Evolutionary conservation across 1,140 invertebrate genomes (phyloP).

Genomic region (Brachionus sp.): DNA sequence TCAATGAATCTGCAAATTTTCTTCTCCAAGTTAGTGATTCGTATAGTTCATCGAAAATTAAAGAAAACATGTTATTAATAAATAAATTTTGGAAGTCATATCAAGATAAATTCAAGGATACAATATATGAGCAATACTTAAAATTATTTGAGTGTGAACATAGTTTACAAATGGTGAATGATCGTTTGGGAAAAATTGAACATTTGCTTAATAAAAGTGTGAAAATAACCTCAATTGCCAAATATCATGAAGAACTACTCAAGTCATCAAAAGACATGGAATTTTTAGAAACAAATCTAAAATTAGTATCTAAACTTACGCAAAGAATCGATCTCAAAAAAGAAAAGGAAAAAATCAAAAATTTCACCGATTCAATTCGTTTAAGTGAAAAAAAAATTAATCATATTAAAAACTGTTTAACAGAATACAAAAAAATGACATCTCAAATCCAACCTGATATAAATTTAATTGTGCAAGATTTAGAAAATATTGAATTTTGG

Average conservation of each 20-base stretch:
- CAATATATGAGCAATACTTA: background rate
- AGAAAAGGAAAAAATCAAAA: slow-evolving; percentile 5
- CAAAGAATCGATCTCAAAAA: background rate
- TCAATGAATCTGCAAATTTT: slow-evolving; percentile 44
- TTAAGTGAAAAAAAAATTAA: background rate
- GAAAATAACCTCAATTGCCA: background rate
- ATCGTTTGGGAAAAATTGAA: slow-evolving; percentile 15
- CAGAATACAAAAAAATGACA: background rate
- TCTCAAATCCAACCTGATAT: background rate
- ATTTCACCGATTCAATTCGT: background rate
- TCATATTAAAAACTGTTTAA: background rate
- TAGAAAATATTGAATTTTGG: slow-evolving; percentile 30
- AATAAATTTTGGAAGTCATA: slow-evolving; percentile 43
- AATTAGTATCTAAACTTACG: background rate
- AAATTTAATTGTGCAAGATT: background rate
- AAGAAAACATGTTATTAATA: background rate
- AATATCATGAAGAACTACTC: slow-evolving; percentile 25
- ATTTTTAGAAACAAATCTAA: slow-evolving; percentile 31
- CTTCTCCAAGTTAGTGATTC: slow-evolving; percentile 25
- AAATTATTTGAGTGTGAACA: slow-evolving; percentile 44
- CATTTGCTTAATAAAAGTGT: slow-evolving; percentile 19
- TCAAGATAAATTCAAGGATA: slow-evolving; percentile 44
- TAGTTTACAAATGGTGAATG: slow-evolving; percentile 30
- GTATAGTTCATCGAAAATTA: background rate
- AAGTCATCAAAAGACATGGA: slow-evolving; percentile 12